A percentile compares a stretch with the other conserved stretches of the same genome.
These are phyloP conservation scores for Strix aluco DNA, from an alignment of 2,113 vertebrate species.

Conservation along the genomic window DNA sequence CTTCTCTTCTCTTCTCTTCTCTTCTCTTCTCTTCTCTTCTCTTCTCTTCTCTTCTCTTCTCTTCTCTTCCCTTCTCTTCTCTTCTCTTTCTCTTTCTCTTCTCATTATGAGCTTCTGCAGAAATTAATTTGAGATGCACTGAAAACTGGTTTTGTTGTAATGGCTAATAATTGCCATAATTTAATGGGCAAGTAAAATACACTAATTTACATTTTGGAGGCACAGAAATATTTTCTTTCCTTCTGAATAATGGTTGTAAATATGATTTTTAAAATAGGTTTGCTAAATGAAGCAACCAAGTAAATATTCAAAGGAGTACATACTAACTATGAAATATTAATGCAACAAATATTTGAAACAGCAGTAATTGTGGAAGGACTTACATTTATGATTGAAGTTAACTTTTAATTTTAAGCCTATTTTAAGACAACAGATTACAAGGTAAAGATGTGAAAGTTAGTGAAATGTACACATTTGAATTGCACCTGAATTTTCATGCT, in stretches of 20 bases:
- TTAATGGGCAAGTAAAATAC: background rate
- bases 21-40: too few relatives aligned
- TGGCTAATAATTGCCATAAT: background rate
- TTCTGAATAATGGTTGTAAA: background rate
- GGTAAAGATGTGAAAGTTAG: background rate
- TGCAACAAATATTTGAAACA: background rate
- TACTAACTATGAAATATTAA: background rate
- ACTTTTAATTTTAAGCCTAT: background rate
- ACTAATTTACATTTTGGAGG: background rate
- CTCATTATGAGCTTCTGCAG: background rate
- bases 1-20: too few relatives aligned
- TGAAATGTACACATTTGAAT: background rate
- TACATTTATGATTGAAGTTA: background rate
- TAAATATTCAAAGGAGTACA: background rate
- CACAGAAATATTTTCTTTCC: background rate
- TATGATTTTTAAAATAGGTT: background rate
- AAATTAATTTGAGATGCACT: background rate
- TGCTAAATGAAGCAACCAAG: background rate
- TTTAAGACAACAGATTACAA: background rate
- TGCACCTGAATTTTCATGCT: background rate
- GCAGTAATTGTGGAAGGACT: background rate
- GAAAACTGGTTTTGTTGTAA: background rate
- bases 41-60: too few relatives aligned
- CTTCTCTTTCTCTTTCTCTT: too few relatives aligned
- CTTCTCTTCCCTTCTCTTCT: too few relatives aligned